phyloP scores from a whole-genome alignment of 2,888 invertebrate genomes.

The Monochamus alternatus region DNA sequence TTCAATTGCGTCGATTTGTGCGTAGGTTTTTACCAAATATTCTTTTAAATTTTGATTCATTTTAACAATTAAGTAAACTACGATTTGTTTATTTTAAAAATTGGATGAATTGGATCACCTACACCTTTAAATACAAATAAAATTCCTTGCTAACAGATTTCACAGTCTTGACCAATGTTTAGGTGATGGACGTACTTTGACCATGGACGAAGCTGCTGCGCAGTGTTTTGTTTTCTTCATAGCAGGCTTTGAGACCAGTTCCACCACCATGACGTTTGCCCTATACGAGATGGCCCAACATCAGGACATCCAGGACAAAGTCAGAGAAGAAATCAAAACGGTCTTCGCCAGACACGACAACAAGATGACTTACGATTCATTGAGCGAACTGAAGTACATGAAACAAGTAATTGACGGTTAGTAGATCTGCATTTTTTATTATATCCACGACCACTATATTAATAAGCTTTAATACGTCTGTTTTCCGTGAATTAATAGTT shows the following conservation, averaged over 20 bases:
- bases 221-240: constrained; percentile 56
- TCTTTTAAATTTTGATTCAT: too few relatives aligned
- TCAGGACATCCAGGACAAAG: constrained; percentile 52
- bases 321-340: constrained; percentile 49
- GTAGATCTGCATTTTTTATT: constrained; percentile 1
- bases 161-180: not conserved
- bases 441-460: too few relatives aligned
- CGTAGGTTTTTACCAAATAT: too few relatives aligned
- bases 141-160: too few relatives aligned
- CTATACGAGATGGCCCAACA: constrained; percentile 51
- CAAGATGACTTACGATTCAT: constrained; percentile 54
- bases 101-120: too few relatives aligned
- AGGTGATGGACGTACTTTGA: constrained; percentile 45
- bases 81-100: too few relatives aligned
- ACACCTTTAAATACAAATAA: too few relatives aligned
- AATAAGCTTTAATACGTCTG: too few relatives aligned
- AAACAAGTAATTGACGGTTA: constrained; percentile 56
- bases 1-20: too few relatives aligned
- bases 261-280: constrained; percentile 56
- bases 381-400: constrained; percentile 55
- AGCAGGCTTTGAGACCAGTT: constrained; percentile 58
- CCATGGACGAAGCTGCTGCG: constrained; percentile 49
- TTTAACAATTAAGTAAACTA: too few relatives aligned
- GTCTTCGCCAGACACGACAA: constrained; percentile 51
- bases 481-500: too few relatives aligned